These are phyloP conservation scores for Conistra vaccinii DNA, from an alignment of 2,888 invertebrate species.

Conservation along the genomic window DNA sequence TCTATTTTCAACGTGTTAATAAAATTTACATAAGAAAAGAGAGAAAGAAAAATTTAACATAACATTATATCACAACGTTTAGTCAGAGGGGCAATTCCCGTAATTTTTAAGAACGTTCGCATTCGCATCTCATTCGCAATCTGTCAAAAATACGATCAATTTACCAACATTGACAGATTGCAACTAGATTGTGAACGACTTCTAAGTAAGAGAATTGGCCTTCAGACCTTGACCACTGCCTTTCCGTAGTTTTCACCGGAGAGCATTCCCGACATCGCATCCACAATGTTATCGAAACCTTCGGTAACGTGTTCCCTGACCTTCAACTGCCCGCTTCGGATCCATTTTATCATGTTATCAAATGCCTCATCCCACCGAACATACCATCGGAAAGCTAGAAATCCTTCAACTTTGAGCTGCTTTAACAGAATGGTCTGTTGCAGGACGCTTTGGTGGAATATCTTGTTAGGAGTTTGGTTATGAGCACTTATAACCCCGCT, in stretches of 20 bases:
- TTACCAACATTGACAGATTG: too few species aligned
- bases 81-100: too few species aligned
- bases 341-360: not conserved
- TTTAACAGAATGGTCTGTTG: conserved; percentile 16
- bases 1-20: not conserved
- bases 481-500: conserved; percentile 51
- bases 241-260: conserved; percentile 12
- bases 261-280: conserved; percentile 10
- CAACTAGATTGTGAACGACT: too few species aligned
- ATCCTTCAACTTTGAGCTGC: conserved; percentile 25
- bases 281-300: conserved; percentile 21
- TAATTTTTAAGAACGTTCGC: too few species aligned
- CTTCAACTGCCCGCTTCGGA: not conserved
- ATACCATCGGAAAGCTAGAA: conserved; percentile 13
- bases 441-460: conserved; percentile 82
- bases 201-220: too few species aligned
- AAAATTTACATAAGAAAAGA: not conserved
- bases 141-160: too few species aligned
- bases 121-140: too few species aligned
- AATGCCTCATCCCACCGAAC: conserved; percentile 12
- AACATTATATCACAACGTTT: not conserved
- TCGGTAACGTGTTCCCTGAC: conserved; percentile 18
- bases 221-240: conserved; percentile 16
- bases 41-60: not conserved
- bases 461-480: conserved; percentile 15